Evolutionary conservation across 2,113 vertebrate species (phyloP).

Genomic region (Passer montanus): DNA sequence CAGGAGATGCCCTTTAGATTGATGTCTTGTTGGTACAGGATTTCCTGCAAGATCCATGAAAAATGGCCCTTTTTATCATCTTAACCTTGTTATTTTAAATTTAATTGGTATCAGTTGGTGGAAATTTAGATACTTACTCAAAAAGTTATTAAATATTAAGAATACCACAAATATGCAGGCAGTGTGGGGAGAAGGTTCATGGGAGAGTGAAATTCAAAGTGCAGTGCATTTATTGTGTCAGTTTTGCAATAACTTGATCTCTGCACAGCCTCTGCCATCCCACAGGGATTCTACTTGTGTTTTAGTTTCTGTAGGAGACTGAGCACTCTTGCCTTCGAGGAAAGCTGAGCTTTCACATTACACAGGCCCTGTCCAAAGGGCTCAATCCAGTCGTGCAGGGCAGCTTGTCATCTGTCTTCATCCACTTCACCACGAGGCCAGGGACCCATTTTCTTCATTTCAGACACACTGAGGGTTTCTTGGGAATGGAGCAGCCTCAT

Average conservation of each 20-base stretch:
- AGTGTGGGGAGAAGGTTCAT: background rate
- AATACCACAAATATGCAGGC: background rate
- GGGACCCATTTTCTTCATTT: background rate
- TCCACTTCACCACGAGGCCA: background rate
- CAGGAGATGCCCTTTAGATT: background rate
- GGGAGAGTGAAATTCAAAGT: background rate
- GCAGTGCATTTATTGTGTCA: background rate
- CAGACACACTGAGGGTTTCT: background rate
- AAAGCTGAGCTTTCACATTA: background rate
- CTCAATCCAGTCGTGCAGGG: background rate
- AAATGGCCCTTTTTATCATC: background rate
- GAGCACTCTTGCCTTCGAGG: background rate
- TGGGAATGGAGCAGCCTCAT: background rate
- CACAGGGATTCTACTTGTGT: background rate
- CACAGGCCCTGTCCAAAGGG: background rate
- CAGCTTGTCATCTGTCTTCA: background rate
- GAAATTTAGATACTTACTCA: background rate
- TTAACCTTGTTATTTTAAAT: background rate
- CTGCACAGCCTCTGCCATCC: background rate
- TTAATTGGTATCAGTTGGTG: background rate
- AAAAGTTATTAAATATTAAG: background rate
- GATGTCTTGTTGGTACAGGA: background rate
- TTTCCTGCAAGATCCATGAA: background rate
- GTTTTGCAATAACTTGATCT: background rate
- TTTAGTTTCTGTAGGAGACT: background rate